These are phyloP conservation scores for Silurus meridionalis DNA, from an alignment of 2,113 vertebrate species.

Conservation along the genomic window DNA sequence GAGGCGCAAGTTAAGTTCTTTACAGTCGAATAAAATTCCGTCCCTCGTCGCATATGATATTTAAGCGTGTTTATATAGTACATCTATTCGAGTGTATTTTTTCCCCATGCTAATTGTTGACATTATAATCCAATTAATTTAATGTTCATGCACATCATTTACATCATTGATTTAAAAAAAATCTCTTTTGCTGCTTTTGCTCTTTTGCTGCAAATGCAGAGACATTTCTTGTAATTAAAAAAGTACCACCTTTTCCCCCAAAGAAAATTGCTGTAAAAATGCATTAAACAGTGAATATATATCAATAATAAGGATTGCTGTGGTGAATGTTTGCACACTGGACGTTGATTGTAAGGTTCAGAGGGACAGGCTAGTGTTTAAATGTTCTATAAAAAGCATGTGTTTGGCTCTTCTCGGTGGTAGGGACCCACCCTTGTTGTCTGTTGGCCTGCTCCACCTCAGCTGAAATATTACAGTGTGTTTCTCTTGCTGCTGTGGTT, in stretches of 20 bases:
- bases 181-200: background rate
- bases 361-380: constrained; percentile 53
- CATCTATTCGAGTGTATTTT: background rate
- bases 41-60: constrained; percentile 23
- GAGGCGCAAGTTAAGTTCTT: constrained; percentile 38
- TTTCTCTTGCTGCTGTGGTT: constrained; percentile 55
- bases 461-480: constrained; percentile 52
- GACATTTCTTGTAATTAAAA: background rate
- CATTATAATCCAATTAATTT: background rate
- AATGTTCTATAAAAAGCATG: constrained; percentile 59
- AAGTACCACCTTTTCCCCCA: background rate
- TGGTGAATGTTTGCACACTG: constrained; percentile 54
- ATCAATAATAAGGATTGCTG: constrained; percentile 52
- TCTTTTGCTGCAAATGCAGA: background rate
- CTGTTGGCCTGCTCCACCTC: constrained; percentile 52
- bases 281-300: constrained; percentile 17
- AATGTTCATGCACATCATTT: background rate
- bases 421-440: constrained; percentile 53
- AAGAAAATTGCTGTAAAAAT: background rate
- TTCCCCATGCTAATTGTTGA: background rate
- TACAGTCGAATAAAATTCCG: background rate
- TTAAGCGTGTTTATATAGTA: background rate
- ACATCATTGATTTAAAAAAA: background rate
- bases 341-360: constrained; percentile 56
- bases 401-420: constrained; percentile 34